Conservation (phyloP, 92 coral and sea anemone genomes). For the Palythoa grandis region DNA sequence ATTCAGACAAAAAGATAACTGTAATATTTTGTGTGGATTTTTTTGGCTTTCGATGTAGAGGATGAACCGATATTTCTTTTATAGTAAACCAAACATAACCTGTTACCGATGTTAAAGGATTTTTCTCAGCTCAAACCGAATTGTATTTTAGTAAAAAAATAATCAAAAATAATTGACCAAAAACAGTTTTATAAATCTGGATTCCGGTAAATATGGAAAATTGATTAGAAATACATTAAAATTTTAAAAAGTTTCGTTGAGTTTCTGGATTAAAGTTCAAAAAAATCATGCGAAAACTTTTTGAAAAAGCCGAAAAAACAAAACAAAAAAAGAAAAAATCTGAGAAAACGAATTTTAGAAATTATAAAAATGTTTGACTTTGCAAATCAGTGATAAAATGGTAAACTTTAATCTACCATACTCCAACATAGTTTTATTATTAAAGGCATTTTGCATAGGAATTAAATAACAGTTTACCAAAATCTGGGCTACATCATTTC, state of each 20-base stretch:
- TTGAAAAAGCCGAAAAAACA: not conserved
- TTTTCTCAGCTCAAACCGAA: not conserved
- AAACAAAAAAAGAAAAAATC: too few relatives aligned
- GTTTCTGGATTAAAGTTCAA: not conserved
- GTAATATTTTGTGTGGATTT: not conserved
- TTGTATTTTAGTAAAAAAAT: not conserved
- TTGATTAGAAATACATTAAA: not conserved
- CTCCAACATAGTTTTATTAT: too few relatives aligned
- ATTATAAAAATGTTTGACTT: not conserved
- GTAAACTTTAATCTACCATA: too few relatives aligned
- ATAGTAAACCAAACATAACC: not conserved
- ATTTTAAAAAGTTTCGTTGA: not conserved
- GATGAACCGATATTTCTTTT: not conserved
- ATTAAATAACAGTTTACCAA: too few relatives aligned
- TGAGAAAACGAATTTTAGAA: not conserved
- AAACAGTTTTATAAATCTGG: too few relatives aligned
- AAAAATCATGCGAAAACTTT: not conserved
- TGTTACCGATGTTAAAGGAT: not conserved
- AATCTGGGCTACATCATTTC: too few relatives aligned
- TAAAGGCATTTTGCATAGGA: too few relatives aligned
- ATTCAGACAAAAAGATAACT: not conserved
- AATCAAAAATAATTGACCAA: conserved; percentile 9
- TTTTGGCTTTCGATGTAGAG: not conserved
- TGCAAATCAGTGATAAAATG: too few relatives aligned
- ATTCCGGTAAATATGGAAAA: not conserved